These are phyloP conservation scores for Itoplectis maculator DNA, from an alignment of 2,888 invertebrate species.

Conservation along the genomic window DNA sequence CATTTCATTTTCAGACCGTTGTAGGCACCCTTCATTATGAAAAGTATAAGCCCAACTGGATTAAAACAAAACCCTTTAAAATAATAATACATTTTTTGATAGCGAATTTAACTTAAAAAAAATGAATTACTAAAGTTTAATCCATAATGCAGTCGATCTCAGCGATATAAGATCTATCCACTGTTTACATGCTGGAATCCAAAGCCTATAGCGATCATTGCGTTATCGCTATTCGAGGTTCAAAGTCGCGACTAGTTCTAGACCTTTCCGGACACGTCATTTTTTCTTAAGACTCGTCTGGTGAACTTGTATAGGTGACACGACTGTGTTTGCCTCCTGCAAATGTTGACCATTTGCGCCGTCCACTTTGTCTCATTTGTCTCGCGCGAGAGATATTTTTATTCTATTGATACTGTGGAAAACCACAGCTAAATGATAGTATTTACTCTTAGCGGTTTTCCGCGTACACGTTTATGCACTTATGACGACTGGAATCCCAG, in stretches of 20 bases:
- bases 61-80: neutral
- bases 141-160: neutral
- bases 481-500: neutral
- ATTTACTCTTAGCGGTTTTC: neutral
- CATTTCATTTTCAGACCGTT: too few relatives aligned
- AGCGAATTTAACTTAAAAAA: too few relatives aligned
- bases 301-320: slow-evolving; percentile 8
- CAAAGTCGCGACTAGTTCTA: neutral
- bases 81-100: too few relatives aligned
- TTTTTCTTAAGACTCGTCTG: neutral
- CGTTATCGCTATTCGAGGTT: neutral
- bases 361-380: neutral
- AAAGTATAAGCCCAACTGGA: neutral
- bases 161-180: neutral
- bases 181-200: neutral
- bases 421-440: neutral
- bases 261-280: neutral
- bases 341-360: neutral
- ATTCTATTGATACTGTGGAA: neutral
- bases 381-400: neutral
- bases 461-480: neutral
- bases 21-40: too few relatives aligned
- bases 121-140: too few relatives aligned
- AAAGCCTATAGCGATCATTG: neutral
- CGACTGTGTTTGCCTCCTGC: neutral